Conservation (phyloP, 2,797 vertebrate genomes). For the Nothura maculosa region DNA sequence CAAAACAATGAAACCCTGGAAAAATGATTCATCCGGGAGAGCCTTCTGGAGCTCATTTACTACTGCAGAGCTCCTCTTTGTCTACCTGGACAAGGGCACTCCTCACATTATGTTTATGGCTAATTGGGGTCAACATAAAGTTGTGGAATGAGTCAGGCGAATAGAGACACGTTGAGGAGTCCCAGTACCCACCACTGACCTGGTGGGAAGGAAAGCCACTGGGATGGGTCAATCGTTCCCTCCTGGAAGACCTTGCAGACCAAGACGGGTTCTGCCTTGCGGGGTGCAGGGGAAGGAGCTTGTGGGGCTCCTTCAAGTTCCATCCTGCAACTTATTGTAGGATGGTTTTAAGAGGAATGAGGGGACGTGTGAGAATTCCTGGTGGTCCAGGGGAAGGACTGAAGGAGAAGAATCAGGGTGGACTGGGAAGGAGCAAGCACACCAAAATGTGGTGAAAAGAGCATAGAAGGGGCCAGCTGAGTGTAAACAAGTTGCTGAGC, state of each 20-base stretch:
- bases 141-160: not conserved
- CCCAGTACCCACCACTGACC: not conserved
- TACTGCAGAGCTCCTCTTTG: not conserved
- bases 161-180: not conserved
- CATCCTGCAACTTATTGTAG: accelerated
- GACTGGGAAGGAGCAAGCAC: not conserved
- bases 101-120: not conserved
- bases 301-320: not conserved
- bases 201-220: not conserved
- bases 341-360: not conserved
- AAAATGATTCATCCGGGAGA: not conserved
- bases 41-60: not conserved
- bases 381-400: not conserved
- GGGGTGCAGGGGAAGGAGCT: not conserved
- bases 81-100: not conserved
- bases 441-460: not conserved
- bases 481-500: not conserved
- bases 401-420: not conserved
- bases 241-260: not conserved
- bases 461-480: not conserved
- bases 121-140: not conserved
- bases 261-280: not conserved
- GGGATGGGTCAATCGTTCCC: not conserved
- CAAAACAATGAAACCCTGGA: not conserved
- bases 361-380: not conserved